Base-by-base conservation (phyloP, 2,888 invertebrate species). In the Scrobipalpa costella region DNA sequence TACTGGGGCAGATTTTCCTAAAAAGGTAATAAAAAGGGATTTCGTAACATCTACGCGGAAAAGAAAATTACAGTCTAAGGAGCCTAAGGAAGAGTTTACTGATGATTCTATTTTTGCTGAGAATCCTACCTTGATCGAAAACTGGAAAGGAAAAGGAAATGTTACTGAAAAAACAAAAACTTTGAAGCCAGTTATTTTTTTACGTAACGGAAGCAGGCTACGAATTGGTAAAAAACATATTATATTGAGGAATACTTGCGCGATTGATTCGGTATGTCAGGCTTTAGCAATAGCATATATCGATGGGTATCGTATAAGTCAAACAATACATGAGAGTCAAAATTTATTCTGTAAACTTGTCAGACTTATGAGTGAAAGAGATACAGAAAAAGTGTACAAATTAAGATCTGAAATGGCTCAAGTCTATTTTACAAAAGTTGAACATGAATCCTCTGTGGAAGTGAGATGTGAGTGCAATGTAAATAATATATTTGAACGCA, bases 401-500 rank as follows among this genome's bases (percentile, higher is more conserved):
- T 19, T 64, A 40, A 63, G 63, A 65, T 61, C 63, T 44, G 63
- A 64, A 63, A 63, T 65, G 61, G 65, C 63, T 1, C 65, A 63
- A 65, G 61, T 63, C 15, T 65, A 65, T 66, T 66, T 66, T 62
- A 36, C 50, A 55, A 64, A 67, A 64, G 59, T 64, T 64, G 63
- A 63, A 61, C 63, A 63, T 34, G 62, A 38, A 47, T 38, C 27
- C 8, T 38, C 63, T 63, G 64, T 64, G 57, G 63, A 63, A 50
- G 40, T 67, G 19, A 64, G 64, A 40, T 64, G 63, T 50, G 66
- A 67, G 59, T 65, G 63, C 50, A 65, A 67, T 67, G 64, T 67
- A 13, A 65, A 65, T 64, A 65, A 63, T 67, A 47, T 67, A 55
- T 67, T 67, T 65, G 65, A 67, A 65, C 65, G 65, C 62, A 67